Base-by-base conservation (phyloP, 2,113 vertebrate species). In the Leiothrix lutea region DNA sequence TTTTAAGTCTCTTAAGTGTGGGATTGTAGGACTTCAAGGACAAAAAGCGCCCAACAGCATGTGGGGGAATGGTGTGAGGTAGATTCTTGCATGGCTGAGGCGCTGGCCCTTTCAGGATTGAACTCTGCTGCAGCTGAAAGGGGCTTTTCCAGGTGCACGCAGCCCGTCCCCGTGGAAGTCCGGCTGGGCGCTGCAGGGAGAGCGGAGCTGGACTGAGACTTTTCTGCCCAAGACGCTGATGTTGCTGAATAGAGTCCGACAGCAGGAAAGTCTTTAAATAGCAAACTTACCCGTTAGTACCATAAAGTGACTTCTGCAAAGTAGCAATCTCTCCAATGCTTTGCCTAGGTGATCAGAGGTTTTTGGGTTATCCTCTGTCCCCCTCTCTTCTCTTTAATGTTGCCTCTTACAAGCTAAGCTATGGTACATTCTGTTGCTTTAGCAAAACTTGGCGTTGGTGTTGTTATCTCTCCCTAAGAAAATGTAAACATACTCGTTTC, bases 161-260 rank as follows among this genome's bases (percentile, higher is more conserved):
- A 61, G 45, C 56, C 67, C 42, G 3, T n/a, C 25, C 29, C 50
- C 19, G 3, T 18, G 29, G 22, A 22, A 12, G 40, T 54, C 35
- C 12, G 42, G 47, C 56, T 3, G 45, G 8, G 28, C 24, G 12
- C 26, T 24, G 11, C n/a, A 4, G 23, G 23, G 10, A 9, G 20
- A 17, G n/a, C 16, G 3, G 14, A 19, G 5, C 15, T 6, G 74
- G 17, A 1, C 56, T 3, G 35, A 4, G 25, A 1, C 36, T 0
- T 16, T 28, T 12, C 47, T 65, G 40, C 6, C 17, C 65, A 1
- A 45, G 48, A 10, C 8, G 22, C 45, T 14, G 5, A 0, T 45
- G 48, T 42, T 64, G 17, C 67, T 22, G 45, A 29, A 4, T 12
- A 31, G 15, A 14, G 8, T 23, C 72, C 22, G 6, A 3, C n/a